Evolutionary conservation across 1,140 invertebrate genomes (phyloP).

Genomic region (Scaptomyza pallida): DNA sequence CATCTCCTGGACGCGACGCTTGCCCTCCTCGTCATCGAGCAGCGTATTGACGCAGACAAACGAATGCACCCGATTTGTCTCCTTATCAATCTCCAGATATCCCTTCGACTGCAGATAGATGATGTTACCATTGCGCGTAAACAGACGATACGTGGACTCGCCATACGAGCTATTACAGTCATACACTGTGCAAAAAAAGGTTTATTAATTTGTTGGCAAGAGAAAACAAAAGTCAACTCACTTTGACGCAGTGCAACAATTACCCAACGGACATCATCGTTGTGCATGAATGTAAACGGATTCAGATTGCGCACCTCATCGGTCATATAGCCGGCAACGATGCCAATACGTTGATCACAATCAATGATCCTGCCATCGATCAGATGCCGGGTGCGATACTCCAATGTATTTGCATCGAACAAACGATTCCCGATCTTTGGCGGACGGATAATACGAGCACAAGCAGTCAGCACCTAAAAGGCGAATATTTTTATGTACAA

Average conservation of each 20-base stretch:
- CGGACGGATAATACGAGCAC: conserved; percentile 87
- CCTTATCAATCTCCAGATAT: conserved; percentile 90
- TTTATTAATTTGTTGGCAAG: no score
- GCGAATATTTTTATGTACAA: no score
- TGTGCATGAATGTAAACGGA: conserved; percentile 94
- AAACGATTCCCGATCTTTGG: conserved; percentile 88
- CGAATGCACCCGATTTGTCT: conserved; percentile 89
- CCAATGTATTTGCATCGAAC: conserved; percentile 90
- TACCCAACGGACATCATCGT: conserved; percentile 92
- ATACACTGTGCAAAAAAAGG: conserved; percentile 88
- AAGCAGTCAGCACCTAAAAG: conserved; percentile 89
- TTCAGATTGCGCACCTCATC: conserved; percentile 92
- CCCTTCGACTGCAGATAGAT: conserved; percentile 92
- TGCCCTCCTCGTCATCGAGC: conserved; percentile 89
- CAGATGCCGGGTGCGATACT: conserved; percentile 93
- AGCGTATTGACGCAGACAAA: conserved; percentile 94
- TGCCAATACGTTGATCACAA: conserved; percentile 93
- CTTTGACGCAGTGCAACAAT: conserved; percentile 93
- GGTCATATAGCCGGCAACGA: conserved; percentile 93
- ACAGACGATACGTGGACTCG: conserved; percentile 91
- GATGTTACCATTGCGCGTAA: conserved; percentile 90
- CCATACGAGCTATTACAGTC: conserved; percentile 89
- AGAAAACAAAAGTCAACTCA: conserved; percentile 85
- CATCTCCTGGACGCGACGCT: conserved; percentile 88
- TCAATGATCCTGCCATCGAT: conserved; percentile 93